Base-by-base conservation (phyloP, 2,888 invertebrate species). In the Mayetiola destructor region DNA sequence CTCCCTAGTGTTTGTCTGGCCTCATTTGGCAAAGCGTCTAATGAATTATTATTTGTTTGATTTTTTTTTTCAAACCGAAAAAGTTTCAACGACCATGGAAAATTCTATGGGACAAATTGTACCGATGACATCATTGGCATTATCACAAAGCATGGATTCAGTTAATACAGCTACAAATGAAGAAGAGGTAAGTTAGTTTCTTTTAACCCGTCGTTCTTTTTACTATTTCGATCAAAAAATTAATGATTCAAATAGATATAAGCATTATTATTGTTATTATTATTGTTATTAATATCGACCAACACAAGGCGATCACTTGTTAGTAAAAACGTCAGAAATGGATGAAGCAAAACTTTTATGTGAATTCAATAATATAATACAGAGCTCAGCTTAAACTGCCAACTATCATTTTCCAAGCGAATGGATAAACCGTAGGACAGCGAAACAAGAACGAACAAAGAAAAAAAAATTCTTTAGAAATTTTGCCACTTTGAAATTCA, bases 61-160 rank as follows among this genome's bases (percentile, higher is more conserved):
- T 37, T 21, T 35, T 48, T 59, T 62, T 58, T 61, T 66, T 61
- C 62, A 12, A 5, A 4, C 14, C n/a, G 4, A 64, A 64, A 62
- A 63, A 66, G 63, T 64, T 64, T 60, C 63, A 63, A 61, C 63
- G 67, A 66, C 62, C 23, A 71, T 71, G 70, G 73, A 73, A 62
- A 73, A 72, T 66, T 71, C 70, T 67, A 71, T 72, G 69, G 59
- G 61, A 35, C 60, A 75, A 69, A 81, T 81, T 76, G 81, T 82
- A 72, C 80, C 82, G 64, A 77, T 81, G 64, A 80, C 81, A 64
- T 80, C 81, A 69, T 78, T 84, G 71, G 85, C 90, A 68, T 16
- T 56, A 52, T 92, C 92, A 73, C 93, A 94, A 77, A 93, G 92
- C 78, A 93, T 94, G 92, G 94, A 94, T 78, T 93, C 92, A 67